Evolutionary conservation across 2,797 vertebrate genomes (phyloP), one percentile per base, ranked within the genome.

Genomic region (Lepus townsendii): DNA sequence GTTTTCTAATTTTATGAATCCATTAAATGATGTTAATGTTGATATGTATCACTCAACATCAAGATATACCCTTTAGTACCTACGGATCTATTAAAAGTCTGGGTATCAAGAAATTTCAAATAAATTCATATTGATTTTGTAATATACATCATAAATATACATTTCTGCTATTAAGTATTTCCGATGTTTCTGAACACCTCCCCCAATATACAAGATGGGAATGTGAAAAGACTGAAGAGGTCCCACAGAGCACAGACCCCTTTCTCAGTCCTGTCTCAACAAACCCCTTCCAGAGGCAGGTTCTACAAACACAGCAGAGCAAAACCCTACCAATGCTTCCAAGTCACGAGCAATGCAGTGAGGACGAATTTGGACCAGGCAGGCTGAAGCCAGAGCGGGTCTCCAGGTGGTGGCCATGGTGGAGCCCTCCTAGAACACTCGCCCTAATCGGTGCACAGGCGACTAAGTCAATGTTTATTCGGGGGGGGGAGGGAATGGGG

Each of bases 121-220:
- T n/a, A 71, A 71, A 72, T 65, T 83, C 54, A 84, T 79, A 32
- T 7, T 88, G 62, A 32, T 88, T 72, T 90, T 69, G 11, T 62
- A 88, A 72, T 73, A 60, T 38, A 62, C 11, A 77, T 42, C 26
- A 75, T 73, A 84, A 38, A 94, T 79, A 83, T 69, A 71, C 30
- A 80, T 32, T 60, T 80, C 84, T 84, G 79, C 35, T 26, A 30
- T 86, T 54, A 65, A 86, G 19, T 35, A 54, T 73, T 69, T 85
- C 47, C 35, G 35, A 60, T 47, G 47, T 83, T 91, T 89, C 47
- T 92, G 62, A 72, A 82, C n/a, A 66, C 26, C 54, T 92, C 35
- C 65, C n/a, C n/a, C 72, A 66, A 54, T 16, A 16, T 47, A 66
- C 65, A 90, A 77, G 69, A 69, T n/a, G 66, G 22, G 57, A 50